phyloP scores from a whole-genome alignment of 2,888 invertebrate species.

The Argyresthia goedartella region DNA sequence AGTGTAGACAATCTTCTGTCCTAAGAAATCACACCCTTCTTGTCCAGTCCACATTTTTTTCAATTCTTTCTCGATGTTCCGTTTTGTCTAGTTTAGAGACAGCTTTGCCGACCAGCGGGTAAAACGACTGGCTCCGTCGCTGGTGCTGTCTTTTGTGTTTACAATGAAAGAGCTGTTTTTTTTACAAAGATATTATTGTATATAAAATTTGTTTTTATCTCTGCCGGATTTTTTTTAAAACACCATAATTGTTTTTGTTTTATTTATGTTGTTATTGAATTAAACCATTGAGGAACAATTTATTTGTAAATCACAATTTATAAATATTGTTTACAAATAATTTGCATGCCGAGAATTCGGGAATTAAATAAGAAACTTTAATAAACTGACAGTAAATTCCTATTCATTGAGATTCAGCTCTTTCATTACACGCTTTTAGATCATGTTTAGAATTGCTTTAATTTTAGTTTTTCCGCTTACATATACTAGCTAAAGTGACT shows the following conservation, averaged over 20 bases:
- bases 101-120: conserved; percentile 58
- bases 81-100: conserved; percentile 22
- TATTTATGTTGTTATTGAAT: not conserved
- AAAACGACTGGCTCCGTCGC: conserved; percentile 30
- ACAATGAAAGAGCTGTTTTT: conserved; percentile 18
- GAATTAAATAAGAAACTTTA: too few species aligned
- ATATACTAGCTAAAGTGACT: conserved; percentile 6
- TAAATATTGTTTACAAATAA: too few species aligned
- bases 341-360: too few species aligned
- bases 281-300: not conserved
- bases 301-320: not conserved
- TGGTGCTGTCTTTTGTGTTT: conserved; percentile 28
- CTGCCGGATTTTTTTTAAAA: too few species aligned
- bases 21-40: not conserved
- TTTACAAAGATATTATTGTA: conserved; percentile 1
- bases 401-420: conserved; percentile 14
- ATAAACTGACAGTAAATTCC: too few species aligned
- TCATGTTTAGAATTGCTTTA: conserved; percentile 46
- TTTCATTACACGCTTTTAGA: conserved; percentile 40
- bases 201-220: not conserved
- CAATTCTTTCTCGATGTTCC: conserved; percentile 8
- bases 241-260: not conserved
- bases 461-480: conserved; percentile 19
- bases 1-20: too few species aligned
- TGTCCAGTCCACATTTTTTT: conserved; percentile 7